Base-by-base conservation (phyloP, 2,797 vertebrate genomes). In the Centropyge bicolor region DNA sequence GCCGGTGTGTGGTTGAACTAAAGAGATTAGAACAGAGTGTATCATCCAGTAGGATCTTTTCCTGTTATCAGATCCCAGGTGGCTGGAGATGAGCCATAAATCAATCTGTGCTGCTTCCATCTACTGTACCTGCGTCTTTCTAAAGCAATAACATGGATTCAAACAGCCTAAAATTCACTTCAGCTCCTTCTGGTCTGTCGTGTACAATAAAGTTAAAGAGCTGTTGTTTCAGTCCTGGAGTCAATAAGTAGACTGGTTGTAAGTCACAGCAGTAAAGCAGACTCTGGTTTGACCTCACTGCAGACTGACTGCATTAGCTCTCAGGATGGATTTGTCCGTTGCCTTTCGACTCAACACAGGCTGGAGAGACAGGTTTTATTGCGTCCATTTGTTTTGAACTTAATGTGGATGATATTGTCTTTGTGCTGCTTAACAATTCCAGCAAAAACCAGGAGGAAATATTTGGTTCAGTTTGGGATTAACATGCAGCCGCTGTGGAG, bases 191-290 rank as follows among this genome's bases (percentile, higher is more conserved):
- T 46, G 1, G 14, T 51, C 4, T 52, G 8, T 48, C n/a, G 12
- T 46, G 7, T 62, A n/a, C 40, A 77, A 74, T 62, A 35, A 62
- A 66, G 38, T 78, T 54, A 70, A 78, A 41, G 48, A 70, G 60
- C 74, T 69, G 7, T 41, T 31, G 72, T 76, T 40, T 68, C 27
- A 71, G 57, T 24, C 6, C 20, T 51, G 43, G 10, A 76, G 61
- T 76, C 31, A 61, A 56, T 61, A 67, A 43, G 45, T 64, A 22
- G 5, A 56, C 8, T 17, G n/a, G 31, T 31, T 75, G 27, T 66
- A 61, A 52, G 52, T 63, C 10, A 35, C 12, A 19, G 24, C 5
- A 51, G 7, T 61, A 40, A 31, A 43, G 40, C 49, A n/a, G 63
- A 41, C n/a, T 19, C 24, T 46, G 31, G 20, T 61, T 19, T 62